Conservation (phyloP, 2,113 vertebrate species). For the Bos javanicus region DNA sequence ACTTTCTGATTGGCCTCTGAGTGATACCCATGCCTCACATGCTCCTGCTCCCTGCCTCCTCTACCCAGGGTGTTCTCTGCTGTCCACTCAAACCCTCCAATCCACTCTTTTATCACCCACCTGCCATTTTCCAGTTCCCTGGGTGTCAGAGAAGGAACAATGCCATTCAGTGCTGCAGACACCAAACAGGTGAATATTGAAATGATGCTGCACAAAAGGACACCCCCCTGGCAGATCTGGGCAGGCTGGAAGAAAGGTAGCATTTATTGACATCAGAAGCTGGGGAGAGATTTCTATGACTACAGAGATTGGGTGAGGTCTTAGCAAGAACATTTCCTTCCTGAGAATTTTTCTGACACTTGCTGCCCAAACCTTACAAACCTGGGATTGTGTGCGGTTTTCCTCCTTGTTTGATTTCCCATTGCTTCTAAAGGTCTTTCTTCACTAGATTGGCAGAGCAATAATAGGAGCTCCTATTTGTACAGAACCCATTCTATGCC, state of each 20-base stretch:
- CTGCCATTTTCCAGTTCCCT: not conserved
- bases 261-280: not conserved
- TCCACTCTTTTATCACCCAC: not conserved
- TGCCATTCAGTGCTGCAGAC: rapidly evolving
- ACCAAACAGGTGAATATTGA: not conserved
- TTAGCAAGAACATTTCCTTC: not conserved
- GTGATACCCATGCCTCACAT: not conserved
- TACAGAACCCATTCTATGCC: not conserved
- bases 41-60: not conserved
- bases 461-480: not conserved
- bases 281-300: not conserved
- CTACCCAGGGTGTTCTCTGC: not conserved
- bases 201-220: not conserved
- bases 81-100: not conserved
- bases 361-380: not conserved
- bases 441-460: not conserved
- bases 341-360: not conserved
- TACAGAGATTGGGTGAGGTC: not conserved
- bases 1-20: not conserved
- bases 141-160: not conserved
- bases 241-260: not conserved
- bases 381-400: not conserved
- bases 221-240: not conserved
- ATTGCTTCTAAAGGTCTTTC: not conserved
- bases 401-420: not conserved